Base-by-base conservation (phyloP, 2,113 vertebrate genomes). In the Zosterops borbonicus region DNA sequence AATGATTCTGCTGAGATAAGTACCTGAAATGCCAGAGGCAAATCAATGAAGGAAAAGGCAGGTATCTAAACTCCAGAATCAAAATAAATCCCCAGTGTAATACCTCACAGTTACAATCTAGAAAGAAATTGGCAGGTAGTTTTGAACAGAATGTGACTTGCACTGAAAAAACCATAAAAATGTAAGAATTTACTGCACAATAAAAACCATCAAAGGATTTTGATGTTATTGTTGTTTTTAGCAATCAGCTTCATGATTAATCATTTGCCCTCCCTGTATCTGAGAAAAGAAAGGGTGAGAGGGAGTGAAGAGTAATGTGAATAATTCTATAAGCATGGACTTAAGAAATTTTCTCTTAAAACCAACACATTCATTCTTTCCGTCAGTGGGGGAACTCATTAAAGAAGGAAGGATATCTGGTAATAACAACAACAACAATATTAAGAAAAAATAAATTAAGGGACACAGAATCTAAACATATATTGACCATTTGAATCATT, bases 1-100 rank as follows among this genome's bases (percentile, higher is more conserved):
- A 89, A 25, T 93, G 87, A 89, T 81, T 94, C 77, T 87, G 70
- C 83, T 87, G 73, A 84, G 69, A 68, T 76, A 79, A 91, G 62
- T 46, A 87, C 23, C 77, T 85, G 65, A 49, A 92, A 79, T 73
- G 42, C n/a, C n/a, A 85, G 44, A 74, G 74, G 41, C 15, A 69
- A 82, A 87, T 53, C 73, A 76, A 37, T 60, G 62, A 82, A 87
- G 62, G 50, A 52, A 92, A 91, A 89, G 42, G 12, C 41, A 91
- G 67, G 31, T 87, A 71, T 49, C n/a, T 69, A 46, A 84, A 71
- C 17, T 53, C 16, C 12, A 75, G 65, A 71, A 77, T 1, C 0
- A 0, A 73, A 84, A 69, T 23, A 50, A 50, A 14, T 42, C 1
- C 28, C 22, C 31, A 13, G 10, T 50, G 29, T 59, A 78, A 59